Conservation (phyloP, 2,888 invertebrate species). For the Heteromurus nitidus region DNA sequence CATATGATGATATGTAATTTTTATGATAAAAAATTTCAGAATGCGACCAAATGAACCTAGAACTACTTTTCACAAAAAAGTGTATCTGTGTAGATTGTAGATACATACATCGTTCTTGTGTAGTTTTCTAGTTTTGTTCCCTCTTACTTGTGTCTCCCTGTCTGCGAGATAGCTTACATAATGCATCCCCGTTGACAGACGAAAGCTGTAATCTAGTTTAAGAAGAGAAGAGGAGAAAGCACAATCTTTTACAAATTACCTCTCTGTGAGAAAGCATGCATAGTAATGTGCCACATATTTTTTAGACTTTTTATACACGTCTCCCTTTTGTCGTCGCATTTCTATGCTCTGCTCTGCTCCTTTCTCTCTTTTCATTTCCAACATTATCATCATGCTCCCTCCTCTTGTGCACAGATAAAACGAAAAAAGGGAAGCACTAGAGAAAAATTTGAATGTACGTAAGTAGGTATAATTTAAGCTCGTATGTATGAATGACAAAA, state of each 20-base stretch:
- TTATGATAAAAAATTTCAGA: slow-evolving; percentile 3
- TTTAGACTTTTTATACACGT: slow-evolving; percentile 9
- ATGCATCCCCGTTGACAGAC: slow-evolving; percentile 20
- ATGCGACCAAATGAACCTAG: not conserved
- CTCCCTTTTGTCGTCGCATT: slow-evolving; percentile 17
- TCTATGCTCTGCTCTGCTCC: too few species aligned
- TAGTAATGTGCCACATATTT: slow-evolving; percentile 36
- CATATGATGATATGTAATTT: slow-evolving; percentile 14
- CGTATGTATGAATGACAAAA: not conserved
- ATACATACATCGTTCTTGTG: too few species aligned
- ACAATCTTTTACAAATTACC: slow-evolving; percentile 55
- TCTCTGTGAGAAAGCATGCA: slow-evolving; percentile 34
- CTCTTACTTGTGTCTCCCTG: too few species aligned
- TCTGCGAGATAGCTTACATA: slow-evolving; percentile 2
- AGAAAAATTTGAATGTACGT: slow-evolving; percentile 20
- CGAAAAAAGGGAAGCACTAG: too few species aligned
- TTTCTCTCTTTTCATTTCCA: not conserved
- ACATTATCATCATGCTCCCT: slow-evolving; percentile 3
- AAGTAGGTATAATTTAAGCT: not conserved
- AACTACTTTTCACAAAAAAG: not conserved
- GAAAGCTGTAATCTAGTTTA: slow-evolving; percentile 14
- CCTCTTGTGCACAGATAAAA: slow-evolving; percentile 1
- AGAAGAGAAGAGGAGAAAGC: slow-evolving; percentile 30
- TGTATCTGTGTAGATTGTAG: too few species aligned
- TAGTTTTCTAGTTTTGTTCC: too few species aligned